Evolutionary conservation across 2,797 vertebrate genomes (phyloP).

Genomic region (Xyrichtys novacula): DNA sequence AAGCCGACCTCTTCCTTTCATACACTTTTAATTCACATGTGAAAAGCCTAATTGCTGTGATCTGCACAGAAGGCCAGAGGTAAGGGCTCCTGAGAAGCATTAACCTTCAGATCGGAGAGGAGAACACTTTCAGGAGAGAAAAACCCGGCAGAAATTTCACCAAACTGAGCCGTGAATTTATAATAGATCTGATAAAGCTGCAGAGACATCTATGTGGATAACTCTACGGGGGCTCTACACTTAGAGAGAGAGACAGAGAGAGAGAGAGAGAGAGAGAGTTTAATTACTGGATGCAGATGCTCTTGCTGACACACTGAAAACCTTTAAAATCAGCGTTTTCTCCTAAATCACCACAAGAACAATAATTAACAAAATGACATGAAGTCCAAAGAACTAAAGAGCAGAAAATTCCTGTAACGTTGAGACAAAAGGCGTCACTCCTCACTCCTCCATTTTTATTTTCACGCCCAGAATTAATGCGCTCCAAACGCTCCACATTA

Average conservation of each 20-base stretch:
- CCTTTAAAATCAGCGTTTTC: conserved; percentile 74
- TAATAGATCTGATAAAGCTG: neutral
- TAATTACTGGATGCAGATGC: conserved; percentile 68
- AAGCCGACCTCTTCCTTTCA: conserved; percentile 73
- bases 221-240: too few species aligned
- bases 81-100: conserved; percentile 71
- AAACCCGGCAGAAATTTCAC: conserved; percentile 28
- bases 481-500: conserved; percentile 76
- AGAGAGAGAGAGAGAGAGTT: too few species aligned
- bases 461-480: conserved; percentile 84
- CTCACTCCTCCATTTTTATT: conserved; percentile 72
- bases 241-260: too few species aligned
- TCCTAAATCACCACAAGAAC: conserved; percentile 60
- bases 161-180: conserved; percentile 22
- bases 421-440: conserved; percentile 67
- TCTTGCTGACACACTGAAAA: conserved; percentile 56
- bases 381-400: conserved; percentile 66
- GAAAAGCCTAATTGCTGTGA: conserved; percentile 74
- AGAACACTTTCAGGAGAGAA: conserved; percentile 47
- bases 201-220: too few species aligned
- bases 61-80: conserved; percentile 67
- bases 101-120: conserved; percentile 71
- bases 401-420: conserved; percentile 73
- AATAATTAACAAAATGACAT: conserved; percentile 72
- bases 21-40: conserved; percentile 71